These are phyloP conservation scores for Oncorhynchus nerka DNA, from an alignment of 2,113 vertebrate genomes.

Conservation along the genomic window DNA sequence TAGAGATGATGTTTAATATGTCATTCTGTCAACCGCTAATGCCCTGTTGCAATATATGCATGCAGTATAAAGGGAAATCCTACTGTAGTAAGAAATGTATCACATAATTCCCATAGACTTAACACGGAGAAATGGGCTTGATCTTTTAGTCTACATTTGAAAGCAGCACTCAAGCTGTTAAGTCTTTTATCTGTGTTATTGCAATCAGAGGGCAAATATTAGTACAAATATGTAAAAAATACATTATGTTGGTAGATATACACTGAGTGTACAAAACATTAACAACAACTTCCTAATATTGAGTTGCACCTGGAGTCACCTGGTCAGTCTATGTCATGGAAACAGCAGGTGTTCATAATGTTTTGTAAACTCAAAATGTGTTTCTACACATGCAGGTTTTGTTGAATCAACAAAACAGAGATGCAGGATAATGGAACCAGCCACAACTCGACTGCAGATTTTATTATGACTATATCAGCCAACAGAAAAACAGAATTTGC, in stretches of 20 bases:
- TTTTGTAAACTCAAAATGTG: too few relatives aligned
- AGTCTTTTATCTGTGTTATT: too few relatives aligned
- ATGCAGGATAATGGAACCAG: background rate
- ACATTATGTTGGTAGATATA: too few relatives aligned
- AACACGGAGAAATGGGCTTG: background rate
- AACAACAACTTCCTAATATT: too few relatives aligned
- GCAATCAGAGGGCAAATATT: too few relatives aligned
- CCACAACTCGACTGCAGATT: background rate
- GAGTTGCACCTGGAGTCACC: too few relatives aligned
- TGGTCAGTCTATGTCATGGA: too few relatives aligned
- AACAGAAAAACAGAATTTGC: slow-evolving; percentile 19
- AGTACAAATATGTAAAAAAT: too few relatives aligned
- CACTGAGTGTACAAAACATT: too few relatives aligned
- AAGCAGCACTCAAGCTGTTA: background rate
- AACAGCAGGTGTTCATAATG: too few relatives aligned
- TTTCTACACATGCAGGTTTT: background rate
- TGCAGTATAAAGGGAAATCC: slow-evolving; percentile 1
- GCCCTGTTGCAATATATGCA: background rate
- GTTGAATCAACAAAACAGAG: background rate
- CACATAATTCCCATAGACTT: background rate
- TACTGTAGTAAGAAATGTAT: background rate
- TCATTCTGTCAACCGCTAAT: slow-evolving; percentile 5
- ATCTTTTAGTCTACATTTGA: background rate
- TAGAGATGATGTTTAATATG: background rate
- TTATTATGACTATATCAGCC: slow-evolving; percentile 9